Conservation (phyloP, 2,113 vertebrate species). For the Platycercus adscitus region DNA sequence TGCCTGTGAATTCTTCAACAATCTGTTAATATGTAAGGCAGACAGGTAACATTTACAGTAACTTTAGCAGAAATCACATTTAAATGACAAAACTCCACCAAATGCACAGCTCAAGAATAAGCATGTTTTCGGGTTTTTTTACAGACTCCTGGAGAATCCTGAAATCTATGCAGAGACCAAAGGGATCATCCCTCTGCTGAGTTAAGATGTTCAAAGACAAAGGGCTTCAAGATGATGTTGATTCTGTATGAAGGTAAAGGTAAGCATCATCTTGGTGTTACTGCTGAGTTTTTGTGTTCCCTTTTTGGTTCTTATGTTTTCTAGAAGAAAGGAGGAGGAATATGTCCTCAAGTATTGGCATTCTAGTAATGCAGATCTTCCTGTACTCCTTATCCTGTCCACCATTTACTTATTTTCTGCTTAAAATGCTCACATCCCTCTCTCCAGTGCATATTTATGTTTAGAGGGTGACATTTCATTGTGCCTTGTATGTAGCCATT, state of each 20-base stretch:
- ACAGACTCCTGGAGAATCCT: neutral
- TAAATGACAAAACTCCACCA: neutral
- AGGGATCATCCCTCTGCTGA: rapidly evolving
- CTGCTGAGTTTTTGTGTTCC: neutral
- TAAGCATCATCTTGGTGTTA: neutral
- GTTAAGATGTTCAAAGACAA: neutral
- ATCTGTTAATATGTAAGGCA: neutral
- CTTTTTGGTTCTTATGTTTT: neutral
- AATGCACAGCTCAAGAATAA: neutral
- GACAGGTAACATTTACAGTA: neutral
- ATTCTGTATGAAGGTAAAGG: neutral
- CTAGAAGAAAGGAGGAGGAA: neutral
- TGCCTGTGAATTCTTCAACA: neutral
- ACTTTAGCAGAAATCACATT: neutral
- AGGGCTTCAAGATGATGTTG: neutral
- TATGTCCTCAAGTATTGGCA: neutral
- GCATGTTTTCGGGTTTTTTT: neutral
- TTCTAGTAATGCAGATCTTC: neutral
- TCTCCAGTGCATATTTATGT: neutral
- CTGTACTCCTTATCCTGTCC: neutral
- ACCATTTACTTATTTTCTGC: neutral
- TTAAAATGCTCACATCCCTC: neutral
- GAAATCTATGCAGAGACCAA: neutral
- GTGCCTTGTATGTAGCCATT: neutral
- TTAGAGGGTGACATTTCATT: neutral